Conservation (phyloP, 2,113 vertebrate genomes). For the zebrafish (Danio rerio) region DNA sequence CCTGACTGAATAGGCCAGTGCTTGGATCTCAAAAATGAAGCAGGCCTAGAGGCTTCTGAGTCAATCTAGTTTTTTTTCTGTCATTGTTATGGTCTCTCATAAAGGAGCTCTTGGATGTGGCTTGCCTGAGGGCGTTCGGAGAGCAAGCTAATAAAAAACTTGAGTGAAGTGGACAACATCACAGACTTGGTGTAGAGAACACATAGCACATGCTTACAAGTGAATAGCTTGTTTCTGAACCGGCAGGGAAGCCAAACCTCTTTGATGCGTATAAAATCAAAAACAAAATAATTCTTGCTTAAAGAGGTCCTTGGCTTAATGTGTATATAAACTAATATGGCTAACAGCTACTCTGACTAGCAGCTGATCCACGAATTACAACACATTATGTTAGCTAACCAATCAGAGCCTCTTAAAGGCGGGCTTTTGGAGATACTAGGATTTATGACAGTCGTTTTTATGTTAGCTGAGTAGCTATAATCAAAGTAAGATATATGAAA, state of each 20-base stretch:
- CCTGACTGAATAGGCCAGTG: constrained; percentile 61
- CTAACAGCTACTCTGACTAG: too few species aligned
- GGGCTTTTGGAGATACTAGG: too few species aligned
- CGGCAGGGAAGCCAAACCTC: background rate
- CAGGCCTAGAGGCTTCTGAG: constrained; percentile 57
- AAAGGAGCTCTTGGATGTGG: constrained; percentile 63
- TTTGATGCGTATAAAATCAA: background rate
- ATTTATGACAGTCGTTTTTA: too few species aligned
- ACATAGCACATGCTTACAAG: constrained; percentile 53
- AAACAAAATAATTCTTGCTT: background rate
- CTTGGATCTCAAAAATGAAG: constrained; percentile 62
- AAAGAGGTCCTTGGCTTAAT: background rate
- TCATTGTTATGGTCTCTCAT: constrained; percentile 65
- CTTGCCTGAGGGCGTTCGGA: constrained; percentile 46
- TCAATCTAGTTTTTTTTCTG: constrained; percentile 65
- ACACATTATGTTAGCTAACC: too few species aligned
- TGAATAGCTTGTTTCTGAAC: constrained; percentile 23
- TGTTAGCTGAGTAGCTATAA: too few species aligned
- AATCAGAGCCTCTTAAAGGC: too few species aligned
- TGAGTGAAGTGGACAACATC: constrained; percentile 49
- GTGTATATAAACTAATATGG: too few species aligned
- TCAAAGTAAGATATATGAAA: too few species aligned
- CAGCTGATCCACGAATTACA: too few species aligned
- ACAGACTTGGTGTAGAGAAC: constrained; percentile 45
- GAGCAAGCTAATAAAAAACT: constrained; percentile 49